phyloP scores from a whole-genome alignment of 2,888 invertebrate genomes.

The Dermolepida albohirtum region DNA sequence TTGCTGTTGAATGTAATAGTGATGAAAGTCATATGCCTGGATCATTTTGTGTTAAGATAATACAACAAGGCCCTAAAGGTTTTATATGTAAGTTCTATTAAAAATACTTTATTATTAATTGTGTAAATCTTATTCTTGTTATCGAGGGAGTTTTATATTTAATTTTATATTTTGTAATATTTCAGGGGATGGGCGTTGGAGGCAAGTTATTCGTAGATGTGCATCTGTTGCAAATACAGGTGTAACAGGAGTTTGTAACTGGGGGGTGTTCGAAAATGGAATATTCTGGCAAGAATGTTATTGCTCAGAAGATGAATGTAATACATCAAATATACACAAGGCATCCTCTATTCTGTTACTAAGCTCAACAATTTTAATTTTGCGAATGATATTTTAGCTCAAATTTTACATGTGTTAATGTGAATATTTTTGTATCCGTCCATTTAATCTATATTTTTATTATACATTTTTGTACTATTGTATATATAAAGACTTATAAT shows the following conservation, averaged over 20 bases:
- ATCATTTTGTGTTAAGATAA: slow-evolving; percentile 95
- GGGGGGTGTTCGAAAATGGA: slow-evolving; percentile 95
- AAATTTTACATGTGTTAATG: background rate
- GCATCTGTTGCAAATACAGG: slow-evolving; percentile 92
- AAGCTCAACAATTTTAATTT: slow-evolving; percentile 8
- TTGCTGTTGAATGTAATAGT: slow-evolving; percentile 92
- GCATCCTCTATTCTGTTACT: slow-evolving; percentile 9
- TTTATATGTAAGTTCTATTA: slow-evolving; percentile 85
- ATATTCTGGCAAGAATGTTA: slow-evolving; percentile 98
- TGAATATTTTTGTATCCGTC: slow-evolving; percentile 19
- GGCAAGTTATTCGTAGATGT: slow-evolving; percentile 90
- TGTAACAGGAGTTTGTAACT: slow-evolving; percentile 95
- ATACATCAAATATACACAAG: slow-evolving; percentile 60
- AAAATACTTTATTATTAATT: background rate
- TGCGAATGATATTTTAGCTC: slow-evolving; percentile 20
- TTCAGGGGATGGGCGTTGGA: slow-evolving; percentile 95
- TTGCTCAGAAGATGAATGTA: slow-evolving; percentile 92
- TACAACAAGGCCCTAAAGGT: slow-evolving; percentile 93
- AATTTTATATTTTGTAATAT: slow-evolving; percentile 46
- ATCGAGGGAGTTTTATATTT: background rate
- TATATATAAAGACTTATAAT: background rate
- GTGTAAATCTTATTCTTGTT: too few species aligned
- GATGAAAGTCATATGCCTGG: slow-evolving; percentile 95
- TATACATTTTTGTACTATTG: background rate
- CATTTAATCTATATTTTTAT: slow-evolving; percentile 4